Base-by-base conservation (phyloP, 2,113 vertebrate genomes). In the Apodemus speciosus region DNA sequence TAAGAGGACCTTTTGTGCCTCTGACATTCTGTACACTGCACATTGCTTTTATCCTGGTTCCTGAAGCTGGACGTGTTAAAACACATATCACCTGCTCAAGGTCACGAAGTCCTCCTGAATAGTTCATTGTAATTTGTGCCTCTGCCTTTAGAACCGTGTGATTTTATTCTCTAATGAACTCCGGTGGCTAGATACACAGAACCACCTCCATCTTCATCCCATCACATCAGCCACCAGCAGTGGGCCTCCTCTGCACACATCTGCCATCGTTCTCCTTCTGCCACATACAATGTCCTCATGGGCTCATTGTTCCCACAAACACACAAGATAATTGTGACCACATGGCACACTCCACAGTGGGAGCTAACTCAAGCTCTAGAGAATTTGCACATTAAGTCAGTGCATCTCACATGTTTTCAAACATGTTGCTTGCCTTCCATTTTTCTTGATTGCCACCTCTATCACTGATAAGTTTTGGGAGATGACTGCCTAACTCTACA, bases 251-350 rank as follows among this genome's bases (percentile, higher is more conserved):
- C 83, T 2, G 0, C 49, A 73, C 49, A 91, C 81, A 79, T 20
- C 81, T 49, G 79, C 46, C 40, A 92, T 64, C n/a, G 7, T 60
- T 92, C 58, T 85, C 91, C 76, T 66, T n/a, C 14, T 13, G 46
- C 79, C 30, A 3, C 49, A 64, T 49, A 66, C 79, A 11, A 1
- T 81, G 69, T 85, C 94, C 80, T 89, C 64, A 69, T 53, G 64
- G 60, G 7, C 6, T 93, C 91, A 79, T 69, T 79, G 53, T 96
- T 94, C 94, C 89, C 69, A 53, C 75, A 85, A 16, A 62, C 38
- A 88, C 66, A n/a, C n/a, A 40, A 80, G 73, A 71, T 92, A 91
- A 95, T 88, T 91, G 81, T 86, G 76, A 96, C 81, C 94, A 95
- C 21, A 46, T 85, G 93, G 40, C 80, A 73, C 51, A 62, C 77